Evolutionary conservation across 1,140 invertebrate genomes (phyloP), one percentile per base, ranked within the genome.

Genomic region (Pectinophora gossypiella): DNA sequence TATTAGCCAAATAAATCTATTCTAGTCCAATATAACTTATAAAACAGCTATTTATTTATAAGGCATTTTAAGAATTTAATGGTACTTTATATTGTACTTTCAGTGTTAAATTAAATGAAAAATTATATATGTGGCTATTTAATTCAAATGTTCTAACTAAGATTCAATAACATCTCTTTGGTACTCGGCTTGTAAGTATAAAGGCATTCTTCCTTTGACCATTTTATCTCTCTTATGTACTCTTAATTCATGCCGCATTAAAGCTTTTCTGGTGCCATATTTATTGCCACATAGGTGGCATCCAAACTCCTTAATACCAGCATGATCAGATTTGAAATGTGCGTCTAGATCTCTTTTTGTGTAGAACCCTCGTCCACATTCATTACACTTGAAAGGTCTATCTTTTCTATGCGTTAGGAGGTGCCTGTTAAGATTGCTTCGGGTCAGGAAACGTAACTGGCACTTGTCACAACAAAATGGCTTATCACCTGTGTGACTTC

Each of bases 391-490:
- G 27, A 59, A 59, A 0, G 64, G 64, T 13, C 51, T 59, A 2
- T 72, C 68, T 47, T 69, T 69, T 13, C 61, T 72, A 51, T 76
- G 72, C 6, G 59, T 76, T 4, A 72, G 38, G 0, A 72, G 13
- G 64, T 89, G 87, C 21, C 78, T 78, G 5, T 85, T 84, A 15
- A 89, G 60, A 58, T 88, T 88, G 48, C 84, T 85, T 20, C 75
- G 71, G 12, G 84, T 87, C 10, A 81, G 59, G 64, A 86, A 89
- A 5, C 67, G 51, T 61, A 84, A 72, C 0, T 70, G 58, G 58
- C 87, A 89, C 54, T 79, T 68, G 18, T 84, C 72, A 70, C 87
- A 89, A 22, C 60, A 56, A 61, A 84, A 89, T 2, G 85, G 85
- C 56, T 68, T 82, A 61, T 75, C 79, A 53, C 76, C 85, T 48